Conservation (phyloP, 2,797 vertebrate genomes). For the Brachyalestes nurse region DNA sequence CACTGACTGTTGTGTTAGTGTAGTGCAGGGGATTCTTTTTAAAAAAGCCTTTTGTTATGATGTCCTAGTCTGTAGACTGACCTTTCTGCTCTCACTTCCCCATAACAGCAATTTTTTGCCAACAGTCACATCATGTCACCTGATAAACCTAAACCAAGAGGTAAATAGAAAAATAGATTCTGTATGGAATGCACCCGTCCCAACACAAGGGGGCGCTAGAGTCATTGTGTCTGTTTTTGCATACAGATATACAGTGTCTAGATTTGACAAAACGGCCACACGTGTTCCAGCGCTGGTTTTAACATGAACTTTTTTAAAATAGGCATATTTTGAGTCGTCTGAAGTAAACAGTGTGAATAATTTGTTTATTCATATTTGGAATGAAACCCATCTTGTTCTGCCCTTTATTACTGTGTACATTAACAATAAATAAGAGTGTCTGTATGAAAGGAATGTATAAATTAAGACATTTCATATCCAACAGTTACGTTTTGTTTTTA, state of each 20-base stretch:
- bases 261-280: constrained; percentile 38
- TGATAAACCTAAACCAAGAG: constrained; percentile 52
- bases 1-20: neutral
- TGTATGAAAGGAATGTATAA: too few relatives aligned
- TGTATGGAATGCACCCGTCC: constrained; percentile 70
- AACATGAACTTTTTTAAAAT: too few relatives aligned
- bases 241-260: constrained; percentile 58
- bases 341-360: too few relatives aligned
- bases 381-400: too few relatives aligned
- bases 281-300: neutral
- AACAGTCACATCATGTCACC: constrained; percentile 53
- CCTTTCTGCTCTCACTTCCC: neutral
- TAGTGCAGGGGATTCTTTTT: neutral
- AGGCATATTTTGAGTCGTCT: too few relatives aligned
- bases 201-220: constrained; percentile 70
- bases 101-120: constrained; percentile 51
- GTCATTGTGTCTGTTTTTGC: constrained; percentile 67
- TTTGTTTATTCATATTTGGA: too few relatives aligned
- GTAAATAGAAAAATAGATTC: constrained; percentile 71
- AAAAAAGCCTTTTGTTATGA: neutral
- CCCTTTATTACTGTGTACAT: too few relatives aligned
- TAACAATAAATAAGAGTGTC: too few relatives aligned
- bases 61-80: neutral
- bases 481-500: too few relatives aligned
- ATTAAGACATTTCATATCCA: too few relatives aligned